Evolutionary conservation across 2,797 vertebrate species (phyloP).

Genomic region (Tokudaia tokunoshimensis): DNA sequence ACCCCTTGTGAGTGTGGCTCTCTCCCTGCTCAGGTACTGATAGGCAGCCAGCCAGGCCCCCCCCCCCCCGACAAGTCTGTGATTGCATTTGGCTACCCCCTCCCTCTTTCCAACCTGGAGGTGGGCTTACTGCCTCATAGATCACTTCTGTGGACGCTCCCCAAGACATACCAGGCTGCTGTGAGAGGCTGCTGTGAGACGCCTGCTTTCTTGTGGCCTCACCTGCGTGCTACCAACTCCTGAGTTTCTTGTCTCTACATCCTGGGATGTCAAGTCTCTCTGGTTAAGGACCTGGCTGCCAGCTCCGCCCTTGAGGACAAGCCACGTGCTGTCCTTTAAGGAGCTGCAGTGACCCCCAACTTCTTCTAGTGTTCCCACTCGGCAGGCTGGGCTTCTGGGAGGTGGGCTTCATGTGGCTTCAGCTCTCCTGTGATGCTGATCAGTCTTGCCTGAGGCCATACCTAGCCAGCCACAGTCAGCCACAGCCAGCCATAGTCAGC

Average conservation of each 20-base stretch:
- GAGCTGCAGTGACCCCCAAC: not conserved
- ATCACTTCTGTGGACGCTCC: no score
- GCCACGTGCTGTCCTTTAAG: not conserved
- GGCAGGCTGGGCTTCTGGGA: not conserved
- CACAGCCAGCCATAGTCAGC: no score
- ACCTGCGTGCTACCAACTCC: not conserved
- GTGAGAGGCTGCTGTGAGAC: not conserved
- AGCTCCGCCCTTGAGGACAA: not conserved
- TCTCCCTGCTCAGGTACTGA: not conserved
- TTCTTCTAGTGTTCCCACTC: not conserved
- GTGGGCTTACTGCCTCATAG: not conserved
- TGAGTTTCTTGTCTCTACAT: not conserved
- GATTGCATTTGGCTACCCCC: not conserved
- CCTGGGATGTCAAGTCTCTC: not conserved
- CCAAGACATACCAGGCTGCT: no score
- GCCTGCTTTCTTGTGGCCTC: not conserved
- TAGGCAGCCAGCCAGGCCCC: not conserved
- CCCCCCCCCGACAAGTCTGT: not conserved
- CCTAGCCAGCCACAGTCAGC: not conserved
- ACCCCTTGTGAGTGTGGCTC: not conserved
- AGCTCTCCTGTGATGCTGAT: accelerated
- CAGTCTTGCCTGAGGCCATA: accelerated
- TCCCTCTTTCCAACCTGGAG: not conserved
- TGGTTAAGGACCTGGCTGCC: not conserved
- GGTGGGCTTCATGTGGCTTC: no score